Evolutionary conservation across 2,888 invertebrate species (phyloP), one percentile per base, ranked within the genome.

Genomic region (Synanthedon tipuliformis): DNA sequence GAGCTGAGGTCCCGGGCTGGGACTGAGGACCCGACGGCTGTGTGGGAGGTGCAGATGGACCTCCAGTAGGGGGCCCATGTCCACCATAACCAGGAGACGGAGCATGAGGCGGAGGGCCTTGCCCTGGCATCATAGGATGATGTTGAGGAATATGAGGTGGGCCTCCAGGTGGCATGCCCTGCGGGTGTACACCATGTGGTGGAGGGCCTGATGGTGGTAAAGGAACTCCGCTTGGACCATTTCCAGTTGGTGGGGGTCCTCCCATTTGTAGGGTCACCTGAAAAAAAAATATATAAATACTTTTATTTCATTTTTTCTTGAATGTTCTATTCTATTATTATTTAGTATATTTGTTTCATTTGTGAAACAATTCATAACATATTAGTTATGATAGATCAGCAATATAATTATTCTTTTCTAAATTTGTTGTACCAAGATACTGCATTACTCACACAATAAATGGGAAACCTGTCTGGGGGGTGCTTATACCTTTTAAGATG

Each of bases 221-320:
- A 1, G 75, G 70, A 4, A 60, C 66, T 70, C 1, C 79, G 12
- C 71, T 71, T 0, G 64, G 62, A 0, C 83, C 84, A 55, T 82
- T 84, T 12, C 85, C 84, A 0, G 81, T 61, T 3, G 69, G 64
- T 1, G 71, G 77, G 2, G 84, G 81, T 3, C 81, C 83, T 3
- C 79, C 77, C 82, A 86, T 76, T 10, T 89, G 80, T 57, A 89
- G 81, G 3, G 81, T 75, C 16, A 68, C 78, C 84, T 84, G 59
- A 10, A 59, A 60, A 51, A 49, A 45, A 34, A 34, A 34, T 34
- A 3, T 10, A 34, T 34, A 34, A 34, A 34, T 10, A 34, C 3
- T 34, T 34, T 10, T 34, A 10, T 34, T 34, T 34, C 7, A 34
- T 34, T 34, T 10, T 34, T 8, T 10, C 10, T 27, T 1, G 1